Evolutionary conservation across 2,888 invertebrate genomes (phyloP).

Genomic region (Rhyacophila evoluta): DNA sequence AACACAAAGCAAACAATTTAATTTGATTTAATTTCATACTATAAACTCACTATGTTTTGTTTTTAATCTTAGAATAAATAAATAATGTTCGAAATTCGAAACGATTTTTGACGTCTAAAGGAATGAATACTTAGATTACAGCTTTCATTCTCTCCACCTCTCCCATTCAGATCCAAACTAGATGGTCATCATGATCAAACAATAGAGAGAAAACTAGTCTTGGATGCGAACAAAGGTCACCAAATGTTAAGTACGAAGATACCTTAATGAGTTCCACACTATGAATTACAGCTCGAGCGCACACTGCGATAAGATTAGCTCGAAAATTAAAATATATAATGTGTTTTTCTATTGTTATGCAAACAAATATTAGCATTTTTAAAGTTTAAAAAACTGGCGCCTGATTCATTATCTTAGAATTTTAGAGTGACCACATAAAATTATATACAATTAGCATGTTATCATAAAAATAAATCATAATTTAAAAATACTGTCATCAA

Average conservation of each 20-base stretch:
- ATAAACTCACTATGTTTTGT: no score
- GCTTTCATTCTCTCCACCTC: not conserved
- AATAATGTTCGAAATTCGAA: no score
- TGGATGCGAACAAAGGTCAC: constrained; percentile 49
- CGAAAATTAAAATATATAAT: constrained; percentile 1
- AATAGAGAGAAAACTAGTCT: constrained; percentile 40
- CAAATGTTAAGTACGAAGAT: constrained; percentile 43
- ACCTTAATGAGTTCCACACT: constrained; percentile 45
- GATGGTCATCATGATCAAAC: constrained; percentile 42
- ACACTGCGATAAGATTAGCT: not conserved
- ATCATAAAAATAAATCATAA: no score
- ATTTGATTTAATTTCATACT: no score
- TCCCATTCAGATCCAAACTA: constrained; percentile 12
- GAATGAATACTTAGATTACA: not conserved
- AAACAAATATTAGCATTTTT: constrained; percentile 9
- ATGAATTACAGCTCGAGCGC: constrained; percentile 25
- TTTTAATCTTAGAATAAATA: no score
- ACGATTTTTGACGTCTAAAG: not conserved
- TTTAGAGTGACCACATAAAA: no score
- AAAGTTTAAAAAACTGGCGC: not conserved
- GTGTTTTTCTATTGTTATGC: not conserved
- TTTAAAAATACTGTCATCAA: no score
- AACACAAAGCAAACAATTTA: no score
- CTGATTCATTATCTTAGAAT: not conserved
- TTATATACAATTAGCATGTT: no score